A percentile compares a stretch with the other conserved stretches of the same genome.
Evolutionary conservation across 2,797 vertebrate species (phyloP).

Genomic region (Neopelma chrysocephalum): DNA sequence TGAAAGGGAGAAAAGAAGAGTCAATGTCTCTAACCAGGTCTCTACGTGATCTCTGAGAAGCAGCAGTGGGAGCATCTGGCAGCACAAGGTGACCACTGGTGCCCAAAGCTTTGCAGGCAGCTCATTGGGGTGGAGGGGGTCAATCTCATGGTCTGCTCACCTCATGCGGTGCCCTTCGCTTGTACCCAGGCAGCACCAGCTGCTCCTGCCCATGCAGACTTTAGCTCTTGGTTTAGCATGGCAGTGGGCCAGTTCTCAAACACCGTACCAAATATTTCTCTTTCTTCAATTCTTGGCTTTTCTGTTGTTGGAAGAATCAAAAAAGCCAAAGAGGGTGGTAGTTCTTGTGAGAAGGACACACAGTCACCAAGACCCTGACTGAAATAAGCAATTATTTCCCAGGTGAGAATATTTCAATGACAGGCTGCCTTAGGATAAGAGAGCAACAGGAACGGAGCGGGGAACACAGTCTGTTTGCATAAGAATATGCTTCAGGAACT

Average conservation of each 20-base stretch:
- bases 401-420: not conserved
- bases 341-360: not conserved
- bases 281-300: not conserved
- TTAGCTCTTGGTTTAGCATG: not conserved
- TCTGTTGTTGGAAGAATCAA: not conserved
- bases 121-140: rapidly evolving
- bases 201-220: not conserved
- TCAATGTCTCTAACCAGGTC: not conserved
- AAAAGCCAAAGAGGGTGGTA: not conserved
- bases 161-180: rapidly evolving
- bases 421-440: not conserved
- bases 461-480: not conserved
- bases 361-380: not conserved
- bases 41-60: not conserved
- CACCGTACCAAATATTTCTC: not conserved
- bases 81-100: not conserved
- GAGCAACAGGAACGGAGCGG: not conserved
- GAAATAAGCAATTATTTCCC: conserved; percentile 3
- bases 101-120: not conserved
- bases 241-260: not conserved
- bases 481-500: not conserved
- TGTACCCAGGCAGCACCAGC: not conserved
- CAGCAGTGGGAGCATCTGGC: not conserved
- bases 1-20: not conserved
- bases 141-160: not conserved